phyloP scores from a whole-genome alignment of 2,797 vertebrate genomes.

The Melanotaenia boesemani region DNA sequence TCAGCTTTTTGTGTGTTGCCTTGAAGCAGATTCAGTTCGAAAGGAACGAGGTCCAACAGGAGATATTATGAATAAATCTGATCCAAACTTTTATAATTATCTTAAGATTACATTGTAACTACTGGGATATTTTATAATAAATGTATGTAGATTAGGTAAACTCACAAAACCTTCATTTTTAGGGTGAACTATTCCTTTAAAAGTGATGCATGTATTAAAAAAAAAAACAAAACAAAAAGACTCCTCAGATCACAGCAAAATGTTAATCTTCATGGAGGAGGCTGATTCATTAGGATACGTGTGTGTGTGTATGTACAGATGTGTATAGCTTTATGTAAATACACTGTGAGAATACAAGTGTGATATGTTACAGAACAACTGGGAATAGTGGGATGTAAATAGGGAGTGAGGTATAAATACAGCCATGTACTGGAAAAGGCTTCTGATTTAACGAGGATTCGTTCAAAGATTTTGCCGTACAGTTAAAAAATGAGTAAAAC shows the following conservation, averaged over 20 bases:
- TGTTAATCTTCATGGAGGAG: constrained; percentile 3
- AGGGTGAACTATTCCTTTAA: constrained; percentile 56
- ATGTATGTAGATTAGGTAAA: constrained; percentile 5
- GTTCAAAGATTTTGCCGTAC: constrained; percentile 38
- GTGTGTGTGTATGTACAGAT: background rate
- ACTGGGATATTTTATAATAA: background rate
- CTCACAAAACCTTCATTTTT: constrained; percentile 38
- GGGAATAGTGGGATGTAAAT: constrained; percentile 41
- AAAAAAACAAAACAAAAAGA: constrained; percentile 19
- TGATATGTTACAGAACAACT: constrained; percentile 42
- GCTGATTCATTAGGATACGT: background rate
- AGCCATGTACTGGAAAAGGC: constrained; percentile 52
- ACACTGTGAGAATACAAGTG: constrained; percentile 54
- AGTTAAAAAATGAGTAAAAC: constrained; percentile 21
- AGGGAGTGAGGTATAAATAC: constrained; percentile 61
- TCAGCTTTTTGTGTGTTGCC: background rate
- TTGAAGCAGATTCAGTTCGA: background rate
- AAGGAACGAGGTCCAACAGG: background rate
- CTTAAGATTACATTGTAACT: background rate
- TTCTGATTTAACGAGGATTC: constrained; percentile 55
- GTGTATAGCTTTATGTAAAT: constrained; percentile 19
- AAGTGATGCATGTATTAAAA: constrained; percentile 25
- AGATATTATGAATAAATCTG: background rate
- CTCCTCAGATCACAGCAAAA: constrained; percentile 19
- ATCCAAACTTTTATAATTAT: background rate